These are phyloP conservation scores for Pseudobourletiella spinata DNA, from an alignment of 1,140 invertebrate genomes.

Conservation along the genomic window DNA sequence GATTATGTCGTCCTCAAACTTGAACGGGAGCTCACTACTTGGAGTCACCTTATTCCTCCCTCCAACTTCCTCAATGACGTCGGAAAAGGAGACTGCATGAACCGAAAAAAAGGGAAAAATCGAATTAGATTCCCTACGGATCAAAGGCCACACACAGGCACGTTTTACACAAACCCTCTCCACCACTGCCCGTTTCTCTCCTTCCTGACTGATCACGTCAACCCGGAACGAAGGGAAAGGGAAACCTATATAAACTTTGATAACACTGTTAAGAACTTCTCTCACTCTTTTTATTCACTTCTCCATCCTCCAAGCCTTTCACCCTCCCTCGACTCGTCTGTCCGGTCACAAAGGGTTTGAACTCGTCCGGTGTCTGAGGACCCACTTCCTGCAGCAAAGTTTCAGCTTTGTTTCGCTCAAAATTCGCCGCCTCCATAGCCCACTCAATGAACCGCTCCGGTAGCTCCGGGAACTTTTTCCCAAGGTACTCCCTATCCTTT, in stretches of 20 bases:
- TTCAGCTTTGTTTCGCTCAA: slow-evolving; percentile 26
- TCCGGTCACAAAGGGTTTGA: slow-evolving; percentile 34
- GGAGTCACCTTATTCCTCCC: not conserved
- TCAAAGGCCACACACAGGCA: too few relatives aligned
- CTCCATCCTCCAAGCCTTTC: slow-evolving; percentile 1
- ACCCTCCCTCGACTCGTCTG: too few relatives aligned
- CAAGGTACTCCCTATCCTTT: slow-evolving; percentile 15
- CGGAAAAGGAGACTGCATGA: slow-evolving; percentile 14
- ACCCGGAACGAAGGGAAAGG: too few relatives aligned
- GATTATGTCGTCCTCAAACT: not conserved
- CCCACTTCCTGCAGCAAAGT: slow-evolving; percentile 27
- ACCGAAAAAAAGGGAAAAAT: not conserved
- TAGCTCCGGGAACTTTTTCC: slow-evolving; percentile 29
- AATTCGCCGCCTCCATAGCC: slow-evolving; percentile 32
- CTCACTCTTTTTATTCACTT: slow-evolving; percentile 10
- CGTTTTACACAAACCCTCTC: too few relatives aligned
- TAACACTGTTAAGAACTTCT: not conserved
- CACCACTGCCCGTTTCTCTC: too few relatives aligned
- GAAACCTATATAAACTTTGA: too few relatives aligned
- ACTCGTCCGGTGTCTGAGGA: slow-evolving; percentile 33
- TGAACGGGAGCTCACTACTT: not conserved
- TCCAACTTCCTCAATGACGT: slow-evolving; percentile 9
- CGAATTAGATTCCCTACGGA: too few relatives aligned
- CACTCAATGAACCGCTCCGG: slow-evolving; percentile 31
- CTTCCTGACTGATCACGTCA: too few relatives aligned